Percentiles rank a stretch among this genome's conserved stretches.
Conservation (phyloP, 2,113 vertebrate genomes). For the Menura novaehollandiae region DNA sequence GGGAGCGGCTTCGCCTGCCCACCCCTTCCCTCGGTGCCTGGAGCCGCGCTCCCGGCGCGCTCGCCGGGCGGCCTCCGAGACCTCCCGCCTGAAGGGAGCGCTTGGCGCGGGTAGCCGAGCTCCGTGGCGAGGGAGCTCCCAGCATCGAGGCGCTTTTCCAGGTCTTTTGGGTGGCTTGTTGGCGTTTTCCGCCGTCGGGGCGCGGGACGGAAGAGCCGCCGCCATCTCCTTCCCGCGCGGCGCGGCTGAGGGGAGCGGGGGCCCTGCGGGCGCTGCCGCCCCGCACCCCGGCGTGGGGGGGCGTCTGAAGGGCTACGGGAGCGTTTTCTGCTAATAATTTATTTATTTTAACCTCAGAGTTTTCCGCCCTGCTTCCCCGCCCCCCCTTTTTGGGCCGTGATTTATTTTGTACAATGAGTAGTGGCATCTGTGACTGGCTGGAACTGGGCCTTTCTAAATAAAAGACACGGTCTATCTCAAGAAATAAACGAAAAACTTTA, state of each 20-base stretch:
- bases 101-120: not conserved
- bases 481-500: not conserved
- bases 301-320: accelerated
- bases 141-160: not conserved
- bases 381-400: accelerated
- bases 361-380: accelerated
- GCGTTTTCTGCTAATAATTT: not conserved
- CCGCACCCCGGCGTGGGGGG: not conserved
- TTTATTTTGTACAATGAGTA: accelerated
- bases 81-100: constrained; percentile 32
- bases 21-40: not conserved
- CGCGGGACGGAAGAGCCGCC: not conserved
- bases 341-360: accelerated
- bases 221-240: not conserved
- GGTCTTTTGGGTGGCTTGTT: not conserved
- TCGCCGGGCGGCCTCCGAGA: not conserved
- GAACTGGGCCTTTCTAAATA: not conserved
- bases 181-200: not conserved
- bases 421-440: too few relatives aligned
- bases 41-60: not conserved
- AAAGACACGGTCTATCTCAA: accelerated
- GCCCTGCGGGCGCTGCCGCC: not conserved
- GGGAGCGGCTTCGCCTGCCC: not conserved
- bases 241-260: not conserved
- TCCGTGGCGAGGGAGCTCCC: not conserved